phyloP scores from a whole-genome alignment of 2,113 vertebrate genomes.

The Ptilorrhoa leucosticta region DNA sequence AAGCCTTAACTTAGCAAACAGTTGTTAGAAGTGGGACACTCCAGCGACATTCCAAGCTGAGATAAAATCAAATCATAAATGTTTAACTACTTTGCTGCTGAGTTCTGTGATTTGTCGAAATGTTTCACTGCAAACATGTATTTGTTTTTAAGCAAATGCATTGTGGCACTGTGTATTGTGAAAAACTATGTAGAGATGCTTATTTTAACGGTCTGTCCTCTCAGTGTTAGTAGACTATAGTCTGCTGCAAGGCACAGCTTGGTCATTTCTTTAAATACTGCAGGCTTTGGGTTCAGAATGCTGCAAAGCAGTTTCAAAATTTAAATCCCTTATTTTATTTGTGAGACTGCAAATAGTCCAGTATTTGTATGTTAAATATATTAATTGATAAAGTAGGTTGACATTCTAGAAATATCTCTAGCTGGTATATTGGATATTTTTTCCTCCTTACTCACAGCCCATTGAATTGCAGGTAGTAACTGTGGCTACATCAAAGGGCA shows the following conservation, averaged over 20 bases:
- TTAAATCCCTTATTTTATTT: conserved; percentile 55
- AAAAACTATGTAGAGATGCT: conserved; percentile 54
- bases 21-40: conserved; percentile 89
- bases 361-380: conserved; percentile 48
- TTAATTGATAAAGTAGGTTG: conserved; percentile 27
- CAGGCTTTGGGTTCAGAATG: conserved; percentile 53
- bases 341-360: conserved; percentile 19
- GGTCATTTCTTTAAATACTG: conserved; percentile 3
- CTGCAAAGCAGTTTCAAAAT: conserved; percentile 48
- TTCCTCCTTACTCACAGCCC: neutral
- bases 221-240: neutral
- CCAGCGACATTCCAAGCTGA: conserved; percentile 82
- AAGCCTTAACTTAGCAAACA: conserved; percentile 90
- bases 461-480: conserved; percentile 7
- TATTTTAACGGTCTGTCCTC: conserved; percentile 44
- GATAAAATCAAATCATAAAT: conserved; percentile 88
- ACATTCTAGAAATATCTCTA: neutral
- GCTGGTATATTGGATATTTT: neutral
- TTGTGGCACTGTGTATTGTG: conserved; percentile 41
- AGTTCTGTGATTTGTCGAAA: conserved; percentile 76
- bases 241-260: conserved; percentile 17
- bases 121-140: conserved; percentile 69
- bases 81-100: conserved; percentile 87
- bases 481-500: neutral
- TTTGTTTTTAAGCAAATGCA: conserved; percentile 63